Conservation (phyloP, 2,888 invertebrate species). For the Baccha elongata region DNA sequence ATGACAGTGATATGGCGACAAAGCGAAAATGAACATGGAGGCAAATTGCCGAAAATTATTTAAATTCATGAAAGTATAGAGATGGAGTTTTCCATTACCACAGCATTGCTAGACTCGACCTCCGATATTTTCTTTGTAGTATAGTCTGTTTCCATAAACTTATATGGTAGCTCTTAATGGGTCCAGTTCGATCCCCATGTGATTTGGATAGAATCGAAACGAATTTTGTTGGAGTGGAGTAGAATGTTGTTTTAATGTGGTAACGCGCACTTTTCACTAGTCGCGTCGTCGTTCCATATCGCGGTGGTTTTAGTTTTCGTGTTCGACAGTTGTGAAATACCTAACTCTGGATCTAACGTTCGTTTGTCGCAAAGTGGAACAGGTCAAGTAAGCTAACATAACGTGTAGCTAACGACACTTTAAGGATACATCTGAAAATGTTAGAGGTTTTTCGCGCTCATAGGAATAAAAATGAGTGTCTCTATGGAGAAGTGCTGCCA, state of each 20-base stretch:
- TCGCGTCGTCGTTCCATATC: no score
- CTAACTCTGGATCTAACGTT: no score
- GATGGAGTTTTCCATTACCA: not conserved
- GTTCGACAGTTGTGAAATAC: no score
- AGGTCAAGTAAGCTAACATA: conserved; percentile 52
- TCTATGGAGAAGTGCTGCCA: conserved; percentile 1
- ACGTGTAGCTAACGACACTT: conserved; percentile 6
- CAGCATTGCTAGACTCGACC: not conserved
- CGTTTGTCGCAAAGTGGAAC: not conserved
- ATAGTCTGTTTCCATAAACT: no score
- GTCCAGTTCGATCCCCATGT: conserved; percentile 54
- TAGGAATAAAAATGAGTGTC: not conserved
- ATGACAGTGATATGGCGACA: conserved; percentile 34
- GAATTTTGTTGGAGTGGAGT: not conserved
- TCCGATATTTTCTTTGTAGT: not conserved
- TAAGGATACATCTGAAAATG: conserved; percentile 31
- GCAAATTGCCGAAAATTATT: conserved; percentile 70
- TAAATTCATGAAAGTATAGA: conserved; percentile 64
- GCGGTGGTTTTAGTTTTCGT: conserved; percentile 7
- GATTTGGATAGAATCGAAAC: conserved; percentile 37
- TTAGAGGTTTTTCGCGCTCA: conserved; percentile 12
- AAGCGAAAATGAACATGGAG: conserved; percentile 64
- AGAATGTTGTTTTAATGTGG: conserved; percentile 40
- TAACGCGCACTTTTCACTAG: conserved; percentile 7
- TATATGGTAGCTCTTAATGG: conserved; percentile 13